These are phyloP conservation scores for Mya arenaria DNA, from an alignment of 1,140 invertebrate genomes.

Conservation along the genomic window DNA sequence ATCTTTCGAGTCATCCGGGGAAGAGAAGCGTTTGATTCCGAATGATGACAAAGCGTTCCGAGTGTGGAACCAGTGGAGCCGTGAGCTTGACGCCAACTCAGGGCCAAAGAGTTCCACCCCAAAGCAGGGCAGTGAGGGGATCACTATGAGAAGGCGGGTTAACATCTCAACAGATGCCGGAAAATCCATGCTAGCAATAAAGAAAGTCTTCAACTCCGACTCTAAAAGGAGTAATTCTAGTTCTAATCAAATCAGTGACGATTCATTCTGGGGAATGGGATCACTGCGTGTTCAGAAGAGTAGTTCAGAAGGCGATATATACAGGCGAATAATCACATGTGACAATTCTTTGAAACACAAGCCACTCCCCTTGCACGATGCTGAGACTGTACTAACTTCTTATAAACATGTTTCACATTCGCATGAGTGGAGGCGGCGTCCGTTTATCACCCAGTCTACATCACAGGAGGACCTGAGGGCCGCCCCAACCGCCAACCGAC, in stretches of 20 bases:
- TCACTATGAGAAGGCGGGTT: neutral
- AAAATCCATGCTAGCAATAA: conserved; percentile 15
- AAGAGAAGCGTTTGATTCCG: conserved; percentile 46
- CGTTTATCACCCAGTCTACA: conserved; percentile 29
- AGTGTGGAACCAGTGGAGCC: conserved; percentile 28
- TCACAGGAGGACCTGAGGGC: neutral
- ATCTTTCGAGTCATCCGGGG: conserved; percentile 46
- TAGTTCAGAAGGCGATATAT: conserved; percentile 35
- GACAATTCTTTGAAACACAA: conserved; percentile 25
- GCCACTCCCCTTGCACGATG: conserved; percentile 16
- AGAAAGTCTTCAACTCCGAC: conserved; percentile 32
- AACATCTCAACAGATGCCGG: neutral
- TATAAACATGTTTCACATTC: too few species aligned
- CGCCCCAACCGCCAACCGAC: neutral
- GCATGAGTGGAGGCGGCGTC: conserved; percentile 27
- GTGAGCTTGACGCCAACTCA: neutral
- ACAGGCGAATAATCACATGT: neutral
- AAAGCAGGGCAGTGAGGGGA: conserved; percentile 6
- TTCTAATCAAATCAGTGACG: neutral
- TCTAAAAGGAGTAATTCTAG: too few species aligned
- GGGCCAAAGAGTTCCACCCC: conserved; percentile 46
- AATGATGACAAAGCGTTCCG: conserved; percentile 43
- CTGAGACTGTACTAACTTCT: neutral
- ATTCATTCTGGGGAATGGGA: conserved; percentile 50
- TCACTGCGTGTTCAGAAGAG: conserved; percentile 31